These are phyloP conservation scores for Clanis bilineata DNA, from an alignment of 2,888 invertebrate species.

Conservation along the genomic window DNA sequence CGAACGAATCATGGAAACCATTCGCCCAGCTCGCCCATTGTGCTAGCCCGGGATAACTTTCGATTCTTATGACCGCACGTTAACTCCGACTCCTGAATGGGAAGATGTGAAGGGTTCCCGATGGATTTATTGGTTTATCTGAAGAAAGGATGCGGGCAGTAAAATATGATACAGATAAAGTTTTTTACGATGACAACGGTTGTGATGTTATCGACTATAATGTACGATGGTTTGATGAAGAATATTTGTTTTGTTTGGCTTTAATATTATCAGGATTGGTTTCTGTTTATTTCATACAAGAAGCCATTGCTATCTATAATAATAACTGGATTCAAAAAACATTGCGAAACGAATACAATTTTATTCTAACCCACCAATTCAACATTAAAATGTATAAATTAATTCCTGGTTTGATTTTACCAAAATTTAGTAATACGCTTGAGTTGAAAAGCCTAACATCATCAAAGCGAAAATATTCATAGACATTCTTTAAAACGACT, in stretches of 20 bases:
- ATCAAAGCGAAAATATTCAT: too few species aligned
- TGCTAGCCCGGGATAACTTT: conserved; percentile 5
- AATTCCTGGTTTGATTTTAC: too few species aligned
- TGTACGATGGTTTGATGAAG: background rate
- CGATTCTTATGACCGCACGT: conserved; percentile 7
- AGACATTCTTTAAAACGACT: too few species aligned
- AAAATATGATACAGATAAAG: conserved; percentile 9
- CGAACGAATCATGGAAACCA: background rate
- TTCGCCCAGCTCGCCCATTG: conserved; percentile 1
- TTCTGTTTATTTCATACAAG: background rate
- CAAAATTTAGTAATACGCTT: too few species aligned
- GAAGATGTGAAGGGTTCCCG: background rate
- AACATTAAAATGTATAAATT: too few species aligned
- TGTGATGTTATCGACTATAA: conserved; percentile 11
- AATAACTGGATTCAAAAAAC: too few species aligned
- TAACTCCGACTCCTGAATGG: conserved; percentile 7
- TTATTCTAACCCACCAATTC: too few species aligned
- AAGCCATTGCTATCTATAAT: too few species aligned
- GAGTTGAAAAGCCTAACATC: too few species aligned
- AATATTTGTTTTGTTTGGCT: background rate
- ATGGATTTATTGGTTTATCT: conserved; percentile 16
- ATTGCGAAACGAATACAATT: too few species aligned
- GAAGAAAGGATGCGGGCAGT: conserved; percentile 12
- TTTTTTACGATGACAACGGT: conserved; percentile 12
- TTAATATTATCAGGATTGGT: background rate